These are phyloP conservation scores for Ardeotis arabs DNA, from an alignment of 2,113 vertebrate genomes.

Conservation along the genomic window DNA sequence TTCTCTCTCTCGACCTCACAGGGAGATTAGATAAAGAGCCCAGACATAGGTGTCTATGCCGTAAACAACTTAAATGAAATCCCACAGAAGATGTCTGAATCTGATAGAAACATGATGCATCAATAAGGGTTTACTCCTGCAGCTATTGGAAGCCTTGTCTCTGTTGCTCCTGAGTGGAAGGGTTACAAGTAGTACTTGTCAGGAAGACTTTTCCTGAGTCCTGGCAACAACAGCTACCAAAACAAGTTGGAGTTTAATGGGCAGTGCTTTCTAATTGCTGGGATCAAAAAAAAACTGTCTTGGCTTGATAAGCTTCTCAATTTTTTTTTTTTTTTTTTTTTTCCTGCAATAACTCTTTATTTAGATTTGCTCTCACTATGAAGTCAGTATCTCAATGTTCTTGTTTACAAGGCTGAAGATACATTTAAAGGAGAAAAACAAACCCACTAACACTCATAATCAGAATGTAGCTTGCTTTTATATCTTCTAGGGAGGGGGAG, in stretches of 20 bases:
- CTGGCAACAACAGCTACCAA: background rate
- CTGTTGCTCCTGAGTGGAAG: background rate
- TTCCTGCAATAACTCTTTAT: background rate
- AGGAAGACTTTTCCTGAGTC: background rate
- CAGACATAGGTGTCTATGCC: background rate
- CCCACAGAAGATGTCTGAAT: background rate
- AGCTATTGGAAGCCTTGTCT: background rate
- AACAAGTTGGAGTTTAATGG: background rate
- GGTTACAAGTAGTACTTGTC: background rate
- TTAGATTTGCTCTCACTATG: background rate
- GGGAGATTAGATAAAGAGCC: background rate
- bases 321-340: background rate
- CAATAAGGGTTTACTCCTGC: background rate
- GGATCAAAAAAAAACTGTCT: background rate
- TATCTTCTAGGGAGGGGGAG: background rate
- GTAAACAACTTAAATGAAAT: slow-evolving; percentile 2
- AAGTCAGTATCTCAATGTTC: background rate
- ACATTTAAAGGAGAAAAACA: background rate
- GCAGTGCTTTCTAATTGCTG: background rate
- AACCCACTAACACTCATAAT: background rate
- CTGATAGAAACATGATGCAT: background rate
- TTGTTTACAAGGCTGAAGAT: background rate
- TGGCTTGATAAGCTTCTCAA: background rate
- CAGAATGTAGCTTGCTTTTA: background rate
- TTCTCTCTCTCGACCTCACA: background rate